These are phyloP conservation scores for Propsilocerus akamusi DNA, from an alignment of 1,140 invertebrate genomes.

Conservation along the genomic window DNA sequence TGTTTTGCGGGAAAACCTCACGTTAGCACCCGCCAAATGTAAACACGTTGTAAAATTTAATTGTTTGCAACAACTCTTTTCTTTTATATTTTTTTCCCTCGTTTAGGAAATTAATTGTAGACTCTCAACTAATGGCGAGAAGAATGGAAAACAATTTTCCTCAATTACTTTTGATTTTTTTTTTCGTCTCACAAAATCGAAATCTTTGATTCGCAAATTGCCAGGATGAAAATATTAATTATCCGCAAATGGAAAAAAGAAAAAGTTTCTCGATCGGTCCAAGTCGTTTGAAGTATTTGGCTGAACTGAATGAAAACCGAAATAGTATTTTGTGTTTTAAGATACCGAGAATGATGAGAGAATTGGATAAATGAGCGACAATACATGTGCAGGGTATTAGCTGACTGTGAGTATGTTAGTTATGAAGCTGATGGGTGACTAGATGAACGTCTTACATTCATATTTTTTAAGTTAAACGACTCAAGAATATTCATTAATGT, in stretches of 20 bases:
- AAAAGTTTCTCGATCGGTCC: neutral
- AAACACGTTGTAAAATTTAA: constrained; percentile 4
- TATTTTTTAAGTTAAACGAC: too few species aligned
- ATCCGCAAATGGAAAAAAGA: neutral
- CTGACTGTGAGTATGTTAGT: too few species aligned
- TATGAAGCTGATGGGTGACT: neutral
- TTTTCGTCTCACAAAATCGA: neutral
- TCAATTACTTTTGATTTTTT: neutral
- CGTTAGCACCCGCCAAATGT: too few species aligned
- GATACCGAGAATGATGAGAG: neutral
- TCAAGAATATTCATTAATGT: too few species aligned
- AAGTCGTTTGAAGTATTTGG: neutral
- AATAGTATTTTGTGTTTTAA: neutral
- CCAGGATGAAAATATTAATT: neutral
- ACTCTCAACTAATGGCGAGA: too few species aligned
- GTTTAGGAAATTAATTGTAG: too few species aligned
- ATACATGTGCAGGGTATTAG: neutral
- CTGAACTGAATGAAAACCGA: neutral
- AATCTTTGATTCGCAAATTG: neutral
- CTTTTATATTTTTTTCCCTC: too few species aligned
- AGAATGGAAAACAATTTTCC: too few species aligned
- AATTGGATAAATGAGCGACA: neutral
- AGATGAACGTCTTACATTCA: neutral
- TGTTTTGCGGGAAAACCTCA: neutral
- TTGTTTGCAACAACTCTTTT: too few species aligned